These are phyloP conservation scores for Drosophila gaucha DNA, from an alignment of 2,888 invertebrate genomes.

Conservation along the genomic window DNA sequence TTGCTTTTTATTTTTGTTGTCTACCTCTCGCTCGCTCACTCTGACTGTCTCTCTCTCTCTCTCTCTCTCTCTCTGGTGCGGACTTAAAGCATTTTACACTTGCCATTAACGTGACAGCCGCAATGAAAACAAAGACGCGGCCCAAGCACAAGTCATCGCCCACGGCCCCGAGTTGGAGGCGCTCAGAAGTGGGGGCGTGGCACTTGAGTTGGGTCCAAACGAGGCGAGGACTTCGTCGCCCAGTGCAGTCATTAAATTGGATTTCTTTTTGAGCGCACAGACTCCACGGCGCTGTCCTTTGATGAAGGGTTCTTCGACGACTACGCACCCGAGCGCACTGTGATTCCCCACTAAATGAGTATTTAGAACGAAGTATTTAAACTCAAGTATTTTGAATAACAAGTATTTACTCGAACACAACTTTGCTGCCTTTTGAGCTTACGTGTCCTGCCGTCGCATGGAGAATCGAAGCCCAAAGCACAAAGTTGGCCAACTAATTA, in stretches of 20 bases:
- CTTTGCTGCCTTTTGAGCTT: conserved; percentile 11
- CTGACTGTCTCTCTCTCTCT: not conserved
- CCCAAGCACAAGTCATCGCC: conserved; percentile 69
- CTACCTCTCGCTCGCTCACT: not conserved
- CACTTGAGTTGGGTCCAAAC: conserved; percentile 67
- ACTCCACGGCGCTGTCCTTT: conserved; percentile 27
- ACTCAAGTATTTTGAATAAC: conserved; percentile 65
- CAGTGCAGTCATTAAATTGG: conserved; percentile 78
- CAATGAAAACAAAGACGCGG: conserved; percentile 79
- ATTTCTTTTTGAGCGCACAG: conserved; percentile 66
- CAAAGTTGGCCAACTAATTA: conserved; percentile 19
- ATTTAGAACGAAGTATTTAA: conserved; percentile 24
- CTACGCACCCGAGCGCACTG: conserved; percentile 49
- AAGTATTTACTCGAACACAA: conserved; percentile 38
- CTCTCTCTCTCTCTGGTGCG: conserved; percentile 22
- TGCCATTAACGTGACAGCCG: conserved; percentile 81
- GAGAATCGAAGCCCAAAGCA: not conserved
- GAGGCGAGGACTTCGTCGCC: no score
- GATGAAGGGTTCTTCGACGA: conserved; percentile 52
- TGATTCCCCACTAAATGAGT: conserved; percentile 35
- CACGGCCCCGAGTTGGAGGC: conserved; percentile 15
- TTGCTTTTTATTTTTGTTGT: conserved; percentile 53
- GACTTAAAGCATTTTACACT: conserved; percentile 80
- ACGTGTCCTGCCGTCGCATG: not conserved
- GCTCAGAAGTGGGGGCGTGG: conserved; percentile 3